Percentiles rank a stretch among this genome's conserved stretches.
These are phyloP conservation scores for Leptinotarsa undecemlineata DNA, from an alignment of 1,140 invertebrate genomes.

Conservation along the genomic window DNA sequence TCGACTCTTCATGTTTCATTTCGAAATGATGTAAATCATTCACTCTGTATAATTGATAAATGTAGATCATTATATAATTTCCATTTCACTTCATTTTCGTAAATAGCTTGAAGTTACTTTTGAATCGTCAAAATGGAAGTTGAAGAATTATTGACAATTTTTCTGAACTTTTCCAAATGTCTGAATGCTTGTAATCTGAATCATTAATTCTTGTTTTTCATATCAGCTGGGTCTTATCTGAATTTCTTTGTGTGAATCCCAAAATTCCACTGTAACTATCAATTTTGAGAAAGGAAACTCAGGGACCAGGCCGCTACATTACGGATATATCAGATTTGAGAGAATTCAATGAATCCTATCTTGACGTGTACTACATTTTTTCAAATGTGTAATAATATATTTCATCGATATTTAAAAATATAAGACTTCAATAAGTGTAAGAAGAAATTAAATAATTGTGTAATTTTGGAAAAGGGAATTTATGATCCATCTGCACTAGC, in stretches of 20 bases:
- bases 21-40: no score
- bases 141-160: no score
- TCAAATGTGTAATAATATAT: conserved; percentile 30
- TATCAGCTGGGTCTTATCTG: conserved; percentile 41
- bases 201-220: background rate
- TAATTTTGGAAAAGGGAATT: no score
- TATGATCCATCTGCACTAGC: conserved; percentile 9
- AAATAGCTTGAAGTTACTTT: no score
- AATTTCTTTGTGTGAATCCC: conserved; percentile 24
- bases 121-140: no score
- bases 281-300: conserved; percentile 52
- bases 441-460: conserved; percentile 12
- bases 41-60: no score
- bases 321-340: conserved; percentile 56
- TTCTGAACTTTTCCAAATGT: no score
- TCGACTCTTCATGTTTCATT: no score
- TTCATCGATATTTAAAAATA: conserved; percentile 21
- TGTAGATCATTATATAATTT: no score
- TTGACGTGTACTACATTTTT: conserved; percentile 16
- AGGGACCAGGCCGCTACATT: conserved; percentile 56
- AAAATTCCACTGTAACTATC: background rate
- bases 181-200: no score
- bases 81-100: no score
- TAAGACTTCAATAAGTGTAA: conserved; percentile 24
- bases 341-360: conserved; percentile 52